phyloP scores from a whole-genome alignment of 2,888 invertebrate species.

The Gastrophysa polygoni region DNA sequence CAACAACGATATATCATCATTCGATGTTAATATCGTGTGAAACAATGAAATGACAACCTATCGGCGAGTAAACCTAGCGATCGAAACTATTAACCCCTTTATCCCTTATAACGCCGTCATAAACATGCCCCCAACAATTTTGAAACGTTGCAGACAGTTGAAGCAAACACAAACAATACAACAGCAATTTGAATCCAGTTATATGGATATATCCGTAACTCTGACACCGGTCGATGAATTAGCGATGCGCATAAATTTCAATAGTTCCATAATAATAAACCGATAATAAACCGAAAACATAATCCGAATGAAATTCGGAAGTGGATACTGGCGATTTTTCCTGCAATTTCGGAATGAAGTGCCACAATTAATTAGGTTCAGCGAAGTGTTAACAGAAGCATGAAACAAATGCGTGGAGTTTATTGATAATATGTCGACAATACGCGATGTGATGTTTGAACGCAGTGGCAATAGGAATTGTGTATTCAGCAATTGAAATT shows the following conservation, averaged over 20 bases:
- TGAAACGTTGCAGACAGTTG: not conserved
- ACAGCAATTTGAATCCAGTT: not conserved
- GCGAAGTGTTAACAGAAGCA: constrained; percentile 21
- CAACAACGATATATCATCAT: no score
- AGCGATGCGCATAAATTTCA: constrained; percentile 40
- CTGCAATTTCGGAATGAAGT: constrained; percentile 9
- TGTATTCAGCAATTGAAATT: constrained; percentile 38
- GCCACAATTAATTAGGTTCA: constrained; percentile 14
- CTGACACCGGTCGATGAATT: constrained; percentile 33
- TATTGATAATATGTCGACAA: constrained; percentile 38
- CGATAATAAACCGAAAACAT: constrained; percentile 40
- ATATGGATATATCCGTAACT: not conserved
- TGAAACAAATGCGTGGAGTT: constrained; percentile 36
- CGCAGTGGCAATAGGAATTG: constrained; percentile 39
- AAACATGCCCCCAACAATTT: constrained; percentile 1
- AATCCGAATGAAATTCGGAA: constrained; percentile 36
- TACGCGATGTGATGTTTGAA: constrained; percentile 34
- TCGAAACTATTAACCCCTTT: not conserved
- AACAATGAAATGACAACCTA: not conserved
- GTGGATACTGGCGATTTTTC: constrained; percentile 28
- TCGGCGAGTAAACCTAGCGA: not conserved
- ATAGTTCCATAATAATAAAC: constrained; percentile 36
- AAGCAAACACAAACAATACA: not conserved
- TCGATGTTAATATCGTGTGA: not conserved
- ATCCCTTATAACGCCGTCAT: not conserved